Evolutionary conservation across 2,888 invertebrate species (phyloP), one percentile per base, ranked within the genome.

Genomic region (Stenolophus ochropezus): DNA sequence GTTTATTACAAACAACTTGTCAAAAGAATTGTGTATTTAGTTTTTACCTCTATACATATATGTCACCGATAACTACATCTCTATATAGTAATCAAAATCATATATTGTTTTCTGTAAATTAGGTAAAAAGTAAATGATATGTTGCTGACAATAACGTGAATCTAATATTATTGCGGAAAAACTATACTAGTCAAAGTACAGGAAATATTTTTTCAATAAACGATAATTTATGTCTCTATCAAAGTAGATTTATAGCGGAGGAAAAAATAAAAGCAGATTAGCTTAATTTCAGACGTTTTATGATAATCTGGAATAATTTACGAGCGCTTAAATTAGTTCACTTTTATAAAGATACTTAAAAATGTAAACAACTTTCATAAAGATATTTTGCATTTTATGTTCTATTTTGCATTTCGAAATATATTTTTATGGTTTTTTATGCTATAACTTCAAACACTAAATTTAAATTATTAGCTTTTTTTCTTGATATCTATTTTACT

Each of bases 311-410:
- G 23, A 4, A 58, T 21, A 58, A 58, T 58, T 58, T 58, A 58
- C 25, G 25, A 8, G n/a, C 8, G 23, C 11, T 4, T 58, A 58
- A 58, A 25, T 25, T 58, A 58, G 56, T 56, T 56, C 21, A 58
- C 21, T 58, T 58, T 58, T 58, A 23, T 58, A 23, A n/a, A n/a
- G 23, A 58, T 58, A 21, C n/a, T 58, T 58, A 25, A 58, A 58
- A 58, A 58, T 53, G 8, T 20, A 58, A 58, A 58, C 58, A 23
- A 58, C 58, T 58, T 58, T 23, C 58, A 58, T 25, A 58, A 25
- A 58, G 58, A 58, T 58, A 58, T 56, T 56, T 56, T 21, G 11
- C n/a, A 23, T 25, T 58, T 58, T 58, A 58, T 58, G 23, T 23
- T 58, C 21, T 21, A 58, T 23, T 58, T 58, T 58, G n/a, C 23